A percentile compares a stretch with the other conserved stretches of the same genome.
Evolutionary conservation across 2,797 vertebrate genomes (phyloP).

Genomic region (Chaetodon trifasciatus): DNA sequence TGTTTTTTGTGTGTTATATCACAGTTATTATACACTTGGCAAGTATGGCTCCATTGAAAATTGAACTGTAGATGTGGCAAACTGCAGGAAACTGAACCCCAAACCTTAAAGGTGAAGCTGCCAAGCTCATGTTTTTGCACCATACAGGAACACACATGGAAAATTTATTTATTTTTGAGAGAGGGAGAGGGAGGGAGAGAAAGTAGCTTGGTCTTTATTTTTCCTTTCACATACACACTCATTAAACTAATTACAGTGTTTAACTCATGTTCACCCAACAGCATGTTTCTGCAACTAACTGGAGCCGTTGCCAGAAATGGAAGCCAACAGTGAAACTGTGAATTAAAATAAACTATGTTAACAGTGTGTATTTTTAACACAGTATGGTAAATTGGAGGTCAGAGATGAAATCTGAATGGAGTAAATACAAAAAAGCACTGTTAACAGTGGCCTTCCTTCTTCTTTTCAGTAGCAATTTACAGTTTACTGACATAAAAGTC

Average conservation of each 20-base stretch:
- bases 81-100: not conserved
- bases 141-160: not conserved
- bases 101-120: not conserved
- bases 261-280: conserved; percentile 15
- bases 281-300: not conserved
- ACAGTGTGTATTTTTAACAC: conserved; percentile 40
- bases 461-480: conserved; percentile 36
- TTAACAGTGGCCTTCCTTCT: conserved; percentile 26
- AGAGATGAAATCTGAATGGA: conserved; percentile 41
- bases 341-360: conserved; percentile 22
- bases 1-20: not conserved
- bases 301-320: not conserved
- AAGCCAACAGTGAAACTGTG: conserved; percentile 14
- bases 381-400: conserved; percentile 46
- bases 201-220: conserved; percentile 7
- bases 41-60: not conserved
- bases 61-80: not conserved
- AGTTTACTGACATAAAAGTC: conserved; percentile 32
- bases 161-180: not conserved
- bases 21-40: not conserved
- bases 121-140: not conserved
- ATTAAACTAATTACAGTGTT: conserved; percentile 13
- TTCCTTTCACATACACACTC: not conserved
- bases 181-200: not conserved
- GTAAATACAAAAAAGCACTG: conserved; percentile 27